Evolutionary conservation across 2,113 vertebrate species (phyloP).

Genomic region (Butastur rufipennis): DNA sequence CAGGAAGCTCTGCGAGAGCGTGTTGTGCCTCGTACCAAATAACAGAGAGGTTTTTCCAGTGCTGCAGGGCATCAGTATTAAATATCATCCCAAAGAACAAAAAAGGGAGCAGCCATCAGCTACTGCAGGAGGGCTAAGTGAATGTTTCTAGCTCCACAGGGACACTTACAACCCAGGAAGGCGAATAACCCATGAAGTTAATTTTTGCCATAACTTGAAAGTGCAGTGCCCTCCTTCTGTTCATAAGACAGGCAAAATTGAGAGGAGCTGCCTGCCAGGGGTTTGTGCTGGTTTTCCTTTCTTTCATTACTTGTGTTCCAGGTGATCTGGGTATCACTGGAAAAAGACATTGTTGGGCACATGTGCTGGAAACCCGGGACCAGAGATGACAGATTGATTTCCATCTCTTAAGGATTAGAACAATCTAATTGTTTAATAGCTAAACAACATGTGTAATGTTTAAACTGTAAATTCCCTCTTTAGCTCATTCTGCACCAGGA

Average conservation of each 20-base stretch:
- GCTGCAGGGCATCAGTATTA: neutral
- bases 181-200: neutral
- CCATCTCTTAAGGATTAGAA: neutral
- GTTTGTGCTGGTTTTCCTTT: neutral
- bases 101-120: neutral
- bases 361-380: neutral
- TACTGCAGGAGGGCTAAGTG: neutral
- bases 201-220: neutral
- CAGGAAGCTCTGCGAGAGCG: neutral
- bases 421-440: slow-evolving; percentile 47
- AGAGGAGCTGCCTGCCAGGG: neutral
- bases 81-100: neutral
- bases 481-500: slow-evolving; percentile 22
- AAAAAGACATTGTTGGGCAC: neutral
- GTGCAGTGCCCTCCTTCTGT: neutral
- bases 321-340: neutral
- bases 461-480: slow-evolving; percentile 55
- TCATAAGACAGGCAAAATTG: neutral
- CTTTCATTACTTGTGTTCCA: neutral
- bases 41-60: neutral
- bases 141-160: neutral
- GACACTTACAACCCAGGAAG: neutral
- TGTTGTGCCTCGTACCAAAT: neutral
- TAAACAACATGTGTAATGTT: slow-evolving; percentile 58
- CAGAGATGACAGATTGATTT: neutral